These are phyloP conservation scores for Myripristis murdjan DNA, from an alignment of 2,797 vertebrate species.

Conservation along the genomic window DNA sequence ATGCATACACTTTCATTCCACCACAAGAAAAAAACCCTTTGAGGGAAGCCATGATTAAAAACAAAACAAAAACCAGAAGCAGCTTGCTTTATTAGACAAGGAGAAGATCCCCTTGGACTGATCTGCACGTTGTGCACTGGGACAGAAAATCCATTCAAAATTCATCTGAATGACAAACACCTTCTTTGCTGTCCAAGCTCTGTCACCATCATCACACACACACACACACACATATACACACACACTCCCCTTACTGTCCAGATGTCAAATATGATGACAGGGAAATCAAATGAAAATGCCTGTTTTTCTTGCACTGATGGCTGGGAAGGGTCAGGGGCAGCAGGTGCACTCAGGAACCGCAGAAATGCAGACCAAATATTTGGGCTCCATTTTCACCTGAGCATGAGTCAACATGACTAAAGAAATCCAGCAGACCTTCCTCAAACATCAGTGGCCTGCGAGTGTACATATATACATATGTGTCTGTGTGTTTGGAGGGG, in stretches of 20 bases:
- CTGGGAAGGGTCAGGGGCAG: conserved; percentile 53
- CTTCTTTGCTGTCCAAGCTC: conserved; percentile 21
- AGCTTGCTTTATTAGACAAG: background rate
- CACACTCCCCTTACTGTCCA: conserved; percentile 21
- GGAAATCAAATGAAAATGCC: conserved; percentile 51
- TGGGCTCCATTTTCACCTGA: conserved; percentile 58
- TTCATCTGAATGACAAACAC: conserved; percentile 4
- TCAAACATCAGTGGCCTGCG: conserved; percentile 38
- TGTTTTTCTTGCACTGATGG: conserved; percentile 51
- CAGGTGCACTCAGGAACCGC: conserved; percentile 62
- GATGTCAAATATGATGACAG: conserved; percentile 51
- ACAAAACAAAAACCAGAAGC: background rate
- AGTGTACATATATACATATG: conserved; percentile 8
- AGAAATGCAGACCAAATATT: conserved; percentile 70
- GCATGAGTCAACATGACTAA: conserved; percentile 62
- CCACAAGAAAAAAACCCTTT: background rate
- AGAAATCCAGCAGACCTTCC: conserved; percentile 45
- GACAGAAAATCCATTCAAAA: conserved; percentile 3
- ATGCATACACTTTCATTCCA: background rate
- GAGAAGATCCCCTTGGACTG: background rate
- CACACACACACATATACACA: too few species aligned
- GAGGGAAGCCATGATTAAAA: too few species aligned
- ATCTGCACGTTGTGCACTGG: background rate
- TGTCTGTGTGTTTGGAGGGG: conserved; percentile 6
- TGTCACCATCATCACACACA: too few species aligned